phyloP scores from a whole-genome alignment of 2,888 invertebrate genomes.

The Apodemia duryi region DNA sequence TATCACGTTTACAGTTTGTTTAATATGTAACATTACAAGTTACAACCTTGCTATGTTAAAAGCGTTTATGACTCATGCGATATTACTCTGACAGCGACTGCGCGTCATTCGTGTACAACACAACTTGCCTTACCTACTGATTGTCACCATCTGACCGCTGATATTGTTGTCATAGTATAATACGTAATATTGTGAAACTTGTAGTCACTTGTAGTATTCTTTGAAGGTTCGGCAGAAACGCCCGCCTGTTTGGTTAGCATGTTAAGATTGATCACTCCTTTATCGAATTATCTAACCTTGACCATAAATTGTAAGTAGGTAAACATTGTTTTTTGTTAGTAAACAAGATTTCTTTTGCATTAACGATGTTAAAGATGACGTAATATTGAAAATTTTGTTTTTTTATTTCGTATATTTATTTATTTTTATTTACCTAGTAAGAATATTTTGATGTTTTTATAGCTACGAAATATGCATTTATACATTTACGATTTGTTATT shows the following conservation, averaged over 20 bases:
- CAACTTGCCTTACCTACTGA: background rate
- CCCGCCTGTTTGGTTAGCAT: constrained; percentile 1
- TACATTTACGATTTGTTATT: too few relatives aligned
- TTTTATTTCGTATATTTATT: too few relatives aligned
- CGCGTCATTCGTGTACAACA: background rate
- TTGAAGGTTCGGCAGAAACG: background rate
- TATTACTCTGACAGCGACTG: background rate
- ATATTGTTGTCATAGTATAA: too few relatives aligned
- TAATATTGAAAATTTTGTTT: too few relatives aligned
- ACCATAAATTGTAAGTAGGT: constrained; percentile 1
- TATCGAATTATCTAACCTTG: constrained; percentile 4
- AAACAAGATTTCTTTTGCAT: background rate
- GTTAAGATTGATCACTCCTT: constrained; percentile 1
- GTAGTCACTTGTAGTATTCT: background rate
- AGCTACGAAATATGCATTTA: too few relatives aligned
- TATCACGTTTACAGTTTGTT: background rate
- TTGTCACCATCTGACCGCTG: background rate
- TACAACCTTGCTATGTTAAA: background rate
- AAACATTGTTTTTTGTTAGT: constrained; percentile 1
- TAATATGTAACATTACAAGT: background rate
- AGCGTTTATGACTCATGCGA: background rate
- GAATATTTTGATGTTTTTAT: too few relatives aligned
- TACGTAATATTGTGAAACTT: background rate
- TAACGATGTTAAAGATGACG: too few relatives aligned
- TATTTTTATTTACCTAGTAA: too few relatives aligned